Evolutionary conservation across 2,888 invertebrate genomes (phyloP).

Genomic region (Dione vanillae): DNA sequence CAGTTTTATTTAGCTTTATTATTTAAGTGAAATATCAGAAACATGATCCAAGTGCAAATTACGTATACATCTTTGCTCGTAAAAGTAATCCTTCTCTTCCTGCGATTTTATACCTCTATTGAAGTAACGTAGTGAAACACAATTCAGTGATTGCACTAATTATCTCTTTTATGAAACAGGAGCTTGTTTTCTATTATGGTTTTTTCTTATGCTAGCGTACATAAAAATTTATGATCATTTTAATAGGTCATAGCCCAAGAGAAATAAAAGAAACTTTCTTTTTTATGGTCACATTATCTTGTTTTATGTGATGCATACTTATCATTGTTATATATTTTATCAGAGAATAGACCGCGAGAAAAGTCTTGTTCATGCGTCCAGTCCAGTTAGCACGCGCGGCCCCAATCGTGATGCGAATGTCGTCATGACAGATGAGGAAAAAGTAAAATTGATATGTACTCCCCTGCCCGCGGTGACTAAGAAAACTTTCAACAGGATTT

Average conservation of each 20-base stretch:
- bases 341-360: constrained; percentile 48
- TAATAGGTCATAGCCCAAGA: constrained; percentile 23
- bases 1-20: constrained; percentile 57
- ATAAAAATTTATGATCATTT: constrained; percentile 24
- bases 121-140: constrained; percentile 51
- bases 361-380: constrained; percentile 48
- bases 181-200: background rate
- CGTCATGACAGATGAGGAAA: constrained; percentile 73
- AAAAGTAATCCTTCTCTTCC: constrained; percentile 68
- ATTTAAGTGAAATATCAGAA: constrained; percentile 69
- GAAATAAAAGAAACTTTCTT: constrained; percentile 41
- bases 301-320: constrained; percentile 46
- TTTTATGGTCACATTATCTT: constrained; percentile 41
- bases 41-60: constrained; percentile 71
- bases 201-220: background rate
- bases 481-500: constrained; percentile 79
- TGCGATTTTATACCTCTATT: constrained; percentile 66
- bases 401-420: constrained; percentile 79
- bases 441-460: constrained; percentile 81
- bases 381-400: constrained; percentile 73
- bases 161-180: constrained; percentile 28
- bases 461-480: constrained; percentile 64
- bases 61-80: constrained; percentile 69
- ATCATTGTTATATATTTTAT: constrained; percentile 50
- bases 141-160: constrained; percentile 44